Evolutionary conservation across 2,113 vertebrate species (phyloP).

Genomic region (Syrrhaptes paradoxus): DNA sequence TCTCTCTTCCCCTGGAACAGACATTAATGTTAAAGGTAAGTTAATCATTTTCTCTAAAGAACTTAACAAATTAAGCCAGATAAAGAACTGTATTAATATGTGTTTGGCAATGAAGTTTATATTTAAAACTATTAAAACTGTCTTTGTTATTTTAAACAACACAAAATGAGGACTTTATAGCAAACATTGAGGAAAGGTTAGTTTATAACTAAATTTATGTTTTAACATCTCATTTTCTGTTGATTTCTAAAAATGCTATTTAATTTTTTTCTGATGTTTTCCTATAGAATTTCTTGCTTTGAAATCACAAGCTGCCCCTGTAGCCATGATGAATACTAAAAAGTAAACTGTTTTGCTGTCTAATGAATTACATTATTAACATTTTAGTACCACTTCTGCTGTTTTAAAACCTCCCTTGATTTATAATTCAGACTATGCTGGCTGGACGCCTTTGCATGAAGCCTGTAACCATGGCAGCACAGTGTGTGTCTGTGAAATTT

Average conservation of each 20-base stretch:
- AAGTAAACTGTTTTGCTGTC: background rate
- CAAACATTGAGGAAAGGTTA: background rate
- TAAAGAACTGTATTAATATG: background rate
- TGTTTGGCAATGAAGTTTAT: background rate
- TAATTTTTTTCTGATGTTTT: background rate
- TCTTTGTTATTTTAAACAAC: background rate
- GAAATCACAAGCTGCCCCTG: background rate
- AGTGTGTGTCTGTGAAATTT: conserved; percentile 89
- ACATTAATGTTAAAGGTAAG: conserved; percentile 95
- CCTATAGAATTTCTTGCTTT: background rate
- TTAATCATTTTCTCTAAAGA: conserved; percentile 50
- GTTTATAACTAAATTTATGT: background rate
- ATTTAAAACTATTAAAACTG: background rate
- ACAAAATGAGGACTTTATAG: background rate
- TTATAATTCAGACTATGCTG: conserved; percentile 90
- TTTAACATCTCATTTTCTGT: background rate
- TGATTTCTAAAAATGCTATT: background rate
- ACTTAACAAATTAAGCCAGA: background rate
- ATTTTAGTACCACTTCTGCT: conserved; percentile 59
- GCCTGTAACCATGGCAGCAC: conserved; percentile 96
- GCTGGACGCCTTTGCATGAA: conserved; percentile 97
- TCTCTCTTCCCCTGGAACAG: conserved; percentile 85
- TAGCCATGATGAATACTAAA: background rate
- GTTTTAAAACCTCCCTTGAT: conserved; percentile 80
- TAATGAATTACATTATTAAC: conserved; percentile 18